Conservation (phyloP, 2,113 vertebrate genomes). For the Megalops atlanticus region DNA sequence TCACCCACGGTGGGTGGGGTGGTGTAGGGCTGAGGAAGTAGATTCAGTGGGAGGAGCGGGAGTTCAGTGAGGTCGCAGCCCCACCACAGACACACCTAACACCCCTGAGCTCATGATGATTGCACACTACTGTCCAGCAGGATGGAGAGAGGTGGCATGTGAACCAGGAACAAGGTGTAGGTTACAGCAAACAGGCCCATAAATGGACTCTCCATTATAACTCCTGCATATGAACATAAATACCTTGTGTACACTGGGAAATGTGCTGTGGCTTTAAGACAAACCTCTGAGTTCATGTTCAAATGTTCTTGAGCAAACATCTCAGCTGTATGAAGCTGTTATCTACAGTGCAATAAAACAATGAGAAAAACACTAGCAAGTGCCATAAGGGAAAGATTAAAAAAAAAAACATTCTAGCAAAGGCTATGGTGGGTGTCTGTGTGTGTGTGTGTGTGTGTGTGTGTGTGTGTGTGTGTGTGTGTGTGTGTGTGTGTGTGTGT, state of each 20-base stretch:
- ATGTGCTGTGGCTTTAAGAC: background rate
- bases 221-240: background rate
- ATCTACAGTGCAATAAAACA: slow-evolving; percentile 13
- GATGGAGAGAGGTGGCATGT: background rate
- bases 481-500: background rate
- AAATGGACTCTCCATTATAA: background rate
- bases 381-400: background rate
- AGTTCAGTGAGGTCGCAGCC: too few relatives aligned
- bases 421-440: background rate
- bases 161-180: background rate
- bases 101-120: too few relatives aligned
- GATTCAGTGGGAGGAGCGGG: too few relatives aligned
- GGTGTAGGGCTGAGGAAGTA: too few relatives aligned
- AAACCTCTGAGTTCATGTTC: too few relatives aligned
- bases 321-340: background rate
- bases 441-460: background rate
- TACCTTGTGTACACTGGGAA: background rate
- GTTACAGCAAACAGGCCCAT: background rate
- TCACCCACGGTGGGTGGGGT: too few relatives aligned
- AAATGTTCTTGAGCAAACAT: background rate
- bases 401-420: background rate
- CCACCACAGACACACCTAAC: too few relatives aligned
- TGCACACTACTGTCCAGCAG: too few relatives aligned
- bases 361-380: background rate
- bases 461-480: background rate